Evolutionary conservation across 1,140 invertebrate species (phyloP), one percentile per base, ranked within the genome.

Genomic region (Ganaspis sp.): DNA sequence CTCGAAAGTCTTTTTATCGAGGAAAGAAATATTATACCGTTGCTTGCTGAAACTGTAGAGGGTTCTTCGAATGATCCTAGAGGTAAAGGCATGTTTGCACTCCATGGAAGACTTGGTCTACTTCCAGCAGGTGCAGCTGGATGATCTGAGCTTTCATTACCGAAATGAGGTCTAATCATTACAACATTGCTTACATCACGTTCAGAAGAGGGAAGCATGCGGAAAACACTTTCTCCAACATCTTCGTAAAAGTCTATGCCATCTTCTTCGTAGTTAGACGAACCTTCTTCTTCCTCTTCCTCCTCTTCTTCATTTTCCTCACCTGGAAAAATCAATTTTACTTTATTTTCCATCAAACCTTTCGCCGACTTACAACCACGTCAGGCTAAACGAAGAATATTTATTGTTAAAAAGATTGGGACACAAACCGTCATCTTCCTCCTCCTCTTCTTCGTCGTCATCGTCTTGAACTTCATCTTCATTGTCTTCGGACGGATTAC

Each of bases 201-300:
- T 72, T 94, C 93, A 19, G 90, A 84, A 9, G 92, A 90, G 11
- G 92, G 89, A 21, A 91, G 89, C 87, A 92, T 92, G 26, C 92
- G 87, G 45, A 92, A 91, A 37, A 92, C 86, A 29, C 87, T 88
- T 79, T 91, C 91, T 17, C 91, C 92, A 4, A 86, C 89, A 71
- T 91, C 90, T 15, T 90, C 93, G 84, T 90, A 93, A 83, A 87
- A 91, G 75, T 91, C 93, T 85, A 92, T 90, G 40, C 91, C 92
- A 85, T 93, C 92, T 45, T 93, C 91, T 40, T 93, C 92, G 17
- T 92, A 93, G 80, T 91, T 91, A 3, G 89, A 90, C 0, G 90
- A 93, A 29, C 93, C 94, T 77, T 95, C 94, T 73, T 95, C 94
- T 37, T 94, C 94, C 9, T 93, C 93, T 49, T 94, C 94, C 64